phyloP scores from a whole-genome alignment of 64 coral and sea anemone genomes.

The Montipora capricornis region DNA sequence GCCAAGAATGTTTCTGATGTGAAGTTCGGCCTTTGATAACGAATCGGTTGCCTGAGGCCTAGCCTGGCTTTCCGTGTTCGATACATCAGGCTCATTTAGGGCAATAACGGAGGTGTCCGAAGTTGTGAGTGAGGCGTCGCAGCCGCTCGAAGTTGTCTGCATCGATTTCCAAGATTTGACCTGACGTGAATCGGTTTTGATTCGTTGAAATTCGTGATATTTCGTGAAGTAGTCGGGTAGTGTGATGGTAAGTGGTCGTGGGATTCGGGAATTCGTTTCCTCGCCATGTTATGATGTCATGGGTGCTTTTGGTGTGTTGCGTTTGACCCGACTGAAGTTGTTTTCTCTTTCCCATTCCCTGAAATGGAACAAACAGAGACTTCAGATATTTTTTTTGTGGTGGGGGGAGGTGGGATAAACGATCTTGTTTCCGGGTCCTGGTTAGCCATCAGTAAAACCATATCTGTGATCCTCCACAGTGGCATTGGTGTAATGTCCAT shows the following conservation, averaged over 20 bases:
- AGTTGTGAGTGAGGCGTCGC: not conserved
- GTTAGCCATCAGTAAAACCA: too few relatives aligned
- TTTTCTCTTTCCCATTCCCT: slow-evolving; percentile 71
- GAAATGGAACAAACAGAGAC: not conserved
- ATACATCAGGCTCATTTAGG: slow-evolving; percentile 52
- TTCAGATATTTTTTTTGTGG: not conserved
- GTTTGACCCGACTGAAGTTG: slow-evolving; percentile 29
- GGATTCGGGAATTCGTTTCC: slow-evolving; percentile 48
- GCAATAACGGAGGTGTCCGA: not conserved
- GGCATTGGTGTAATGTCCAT: too few relatives aligned
- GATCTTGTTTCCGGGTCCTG: too few relatives aligned
- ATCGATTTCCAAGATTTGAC: not conserved
- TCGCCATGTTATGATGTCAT: slow-evolving; percentile 68
- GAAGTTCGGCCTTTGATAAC: not conserved
- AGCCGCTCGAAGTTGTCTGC: too few relatives aligned
- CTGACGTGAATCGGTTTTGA: not conserved
- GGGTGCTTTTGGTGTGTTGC: slow-evolving; percentile 61
- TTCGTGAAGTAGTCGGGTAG: not conserved
- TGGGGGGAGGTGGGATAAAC: too few relatives aligned
- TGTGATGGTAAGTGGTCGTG: slow-evolving; percentile 48
- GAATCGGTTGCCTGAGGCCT: slow-evolving; percentile 5
- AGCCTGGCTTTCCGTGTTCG: slow-evolving; percentile 39
- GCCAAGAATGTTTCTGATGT: not conserved
- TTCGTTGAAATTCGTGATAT: slow-evolving; percentile 18
- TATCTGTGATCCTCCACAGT: too few relatives aligned